Evolutionary conservation across 2,797 vertebrate genomes (phyloP).

Genomic region (Sebastes cheni): DNA sequence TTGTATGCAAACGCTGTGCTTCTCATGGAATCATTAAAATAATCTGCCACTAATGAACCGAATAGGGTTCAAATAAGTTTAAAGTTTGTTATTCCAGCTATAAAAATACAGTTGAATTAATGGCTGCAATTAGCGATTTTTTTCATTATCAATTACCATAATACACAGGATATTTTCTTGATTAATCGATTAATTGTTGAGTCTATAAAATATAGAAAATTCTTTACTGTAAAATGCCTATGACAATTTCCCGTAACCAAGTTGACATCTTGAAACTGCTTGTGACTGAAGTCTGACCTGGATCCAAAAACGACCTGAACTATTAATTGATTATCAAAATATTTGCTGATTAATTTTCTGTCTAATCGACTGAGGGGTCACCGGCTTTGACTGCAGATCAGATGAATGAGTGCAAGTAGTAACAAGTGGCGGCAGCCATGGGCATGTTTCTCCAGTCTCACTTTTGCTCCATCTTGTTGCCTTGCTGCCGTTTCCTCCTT

Average conservation of each 20-base stretch:
- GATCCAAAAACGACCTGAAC: not conserved
- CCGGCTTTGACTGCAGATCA: not conserved
- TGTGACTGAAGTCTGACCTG: not conserved
- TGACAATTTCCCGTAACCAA: not conserved
- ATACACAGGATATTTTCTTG: not conserved
- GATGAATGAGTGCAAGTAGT: constrained; percentile 25
- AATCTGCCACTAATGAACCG: not conserved
- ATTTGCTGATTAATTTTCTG: not conserved
- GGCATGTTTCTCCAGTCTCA: constrained; percentile 19
- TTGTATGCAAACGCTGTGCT: not conserved
- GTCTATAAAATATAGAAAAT: not conserved
- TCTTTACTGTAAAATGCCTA: not conserved
- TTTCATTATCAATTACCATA: not conserved
- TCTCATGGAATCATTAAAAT: not conserved
- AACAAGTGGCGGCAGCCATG: not conserved
- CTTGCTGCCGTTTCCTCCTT: constrained; percentile 27
- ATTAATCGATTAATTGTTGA: not conserved
- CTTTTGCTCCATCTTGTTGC: constrained; percentile 21
- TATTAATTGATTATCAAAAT: not conserved
- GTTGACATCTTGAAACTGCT: not conserved
- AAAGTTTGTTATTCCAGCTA: not conserved
- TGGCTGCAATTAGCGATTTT: not conserved
- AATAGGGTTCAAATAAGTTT: not conserved
- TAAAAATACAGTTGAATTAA: not conserved
- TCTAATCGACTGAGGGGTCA: not conserved